Evolutionary conservation across 1,140 invertebrate genomes (phyloP).

Genomic region (Papilio polyxenes): DNA sequence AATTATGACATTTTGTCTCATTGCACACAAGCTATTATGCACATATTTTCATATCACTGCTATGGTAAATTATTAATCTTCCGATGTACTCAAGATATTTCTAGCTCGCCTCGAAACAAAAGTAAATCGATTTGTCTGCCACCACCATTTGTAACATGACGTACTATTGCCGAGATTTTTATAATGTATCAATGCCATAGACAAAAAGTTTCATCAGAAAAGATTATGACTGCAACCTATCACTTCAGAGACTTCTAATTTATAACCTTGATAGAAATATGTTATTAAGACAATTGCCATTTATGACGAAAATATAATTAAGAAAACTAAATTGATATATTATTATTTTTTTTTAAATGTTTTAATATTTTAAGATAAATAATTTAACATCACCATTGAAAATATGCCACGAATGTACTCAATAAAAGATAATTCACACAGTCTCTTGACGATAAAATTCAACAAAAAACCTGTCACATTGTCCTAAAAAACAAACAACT

Average conservation of each 20-base stretch:
- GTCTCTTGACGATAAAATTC: not conserved
- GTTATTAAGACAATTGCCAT: not conserved
- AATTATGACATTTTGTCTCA: no score
- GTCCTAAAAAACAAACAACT: not conserved
- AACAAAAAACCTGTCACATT: not conserved
- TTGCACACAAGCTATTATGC: no score
- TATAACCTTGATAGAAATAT: not conserved
- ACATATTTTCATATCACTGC: no score
- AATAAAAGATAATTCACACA: no score
- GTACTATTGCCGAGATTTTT: not conserved
- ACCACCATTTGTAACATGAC: not conserved
- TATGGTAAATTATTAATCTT: no score
- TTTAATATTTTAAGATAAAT: not conserved
- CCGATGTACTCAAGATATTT: no score
- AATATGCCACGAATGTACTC: not conserved
- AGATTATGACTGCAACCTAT: not conserved
- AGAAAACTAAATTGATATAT: not conserved
- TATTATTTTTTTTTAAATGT: not conserved
- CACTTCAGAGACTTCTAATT: not conserved
- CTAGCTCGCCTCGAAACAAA: not conserved
- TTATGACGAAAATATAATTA: not conserved
- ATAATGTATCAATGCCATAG: not conserved
- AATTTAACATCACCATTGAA: not conserved
- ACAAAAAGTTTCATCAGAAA: not conserved
- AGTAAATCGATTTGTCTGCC: no score